Conservation (phyloP, 2,797 vertebrate genomes). For the Ispidina picta region DNA sequence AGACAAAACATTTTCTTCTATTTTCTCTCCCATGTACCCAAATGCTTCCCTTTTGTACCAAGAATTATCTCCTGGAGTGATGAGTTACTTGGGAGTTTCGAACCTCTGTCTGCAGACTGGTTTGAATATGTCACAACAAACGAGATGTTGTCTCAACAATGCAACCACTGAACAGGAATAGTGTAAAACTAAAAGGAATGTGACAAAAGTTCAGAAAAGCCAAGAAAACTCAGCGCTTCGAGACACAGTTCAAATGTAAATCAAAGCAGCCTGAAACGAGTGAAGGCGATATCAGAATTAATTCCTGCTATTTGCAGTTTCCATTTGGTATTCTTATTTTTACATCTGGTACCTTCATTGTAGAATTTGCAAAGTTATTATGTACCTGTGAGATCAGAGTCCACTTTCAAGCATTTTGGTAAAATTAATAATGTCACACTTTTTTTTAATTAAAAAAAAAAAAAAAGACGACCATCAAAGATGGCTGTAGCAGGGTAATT, state of each 20-base stretch:
- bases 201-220: slow-evolving; percentile 35
- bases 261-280: slow-evolving; percentile 41
- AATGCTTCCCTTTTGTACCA: slow-evolving; percentile 9
- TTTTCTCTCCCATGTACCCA: neutral
- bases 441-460: slow-evolving; percentile 18
- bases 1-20: slow-evolving; percentile 2
- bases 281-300: neutral
- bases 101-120: slow-evolving; percentile 66
- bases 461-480: slow-evolving; percentile 44
- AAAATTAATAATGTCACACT: slow-evolving; percentile 31
- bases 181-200: slow-evolving; percentile 19
- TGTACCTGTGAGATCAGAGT: slow-evolving; percentile 35
- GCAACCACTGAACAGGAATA: slow-evolving; percentile 59
- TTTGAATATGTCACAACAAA: slow-evolving; percentile 73
- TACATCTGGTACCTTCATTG: slow-evolving; percentile 9
- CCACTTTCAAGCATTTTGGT: slow-evolving; percentile 44
- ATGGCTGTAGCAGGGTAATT: slow-evolving; percentile 59
- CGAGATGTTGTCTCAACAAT: slow-evolving; percentile 70
- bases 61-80: slow-evolving; percentile 57
- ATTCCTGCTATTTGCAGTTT: slow-evolving; percentile 26
- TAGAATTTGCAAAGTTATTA: neutral
- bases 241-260: slow-evolving; percentile 31
- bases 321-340: neutral
- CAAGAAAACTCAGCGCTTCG: slow-evolving; percentile 37
- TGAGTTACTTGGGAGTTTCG: slow-evolving; percentile 27